Conservation (phyloP, 2,888 invertebrate genomes). For the Aricia artaxerxes region DNA sequence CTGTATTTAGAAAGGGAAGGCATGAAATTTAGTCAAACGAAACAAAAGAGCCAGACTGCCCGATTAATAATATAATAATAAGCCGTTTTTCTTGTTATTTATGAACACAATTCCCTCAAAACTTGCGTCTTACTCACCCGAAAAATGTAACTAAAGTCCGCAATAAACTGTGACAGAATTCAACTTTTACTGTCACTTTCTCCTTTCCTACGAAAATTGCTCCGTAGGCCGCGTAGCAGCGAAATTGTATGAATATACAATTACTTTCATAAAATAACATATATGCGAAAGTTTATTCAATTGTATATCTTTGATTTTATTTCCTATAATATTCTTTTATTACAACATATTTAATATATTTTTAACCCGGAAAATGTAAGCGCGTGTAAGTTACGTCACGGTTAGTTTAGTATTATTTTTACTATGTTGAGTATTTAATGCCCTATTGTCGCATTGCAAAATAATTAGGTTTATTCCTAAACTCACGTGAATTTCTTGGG, state of each 20-base stretch:
- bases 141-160: not conserved
- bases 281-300: not conserved
- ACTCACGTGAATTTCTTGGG: too few species aligned
- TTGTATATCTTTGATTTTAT: not conserved
- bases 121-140: not conserved
- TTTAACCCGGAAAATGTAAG: not conserved
- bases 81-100: not conserved
- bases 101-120: not conserved
- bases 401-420: not conserved
- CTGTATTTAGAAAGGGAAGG: too few species aligned
- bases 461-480: not conserved
- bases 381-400: not conserved
- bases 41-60: not conserved
- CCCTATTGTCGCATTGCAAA: not conserved
- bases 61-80: too few species aligned
- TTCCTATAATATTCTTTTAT: not conserved
- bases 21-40: not conserved
- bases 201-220: not conserved
- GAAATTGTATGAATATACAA: constrained; percentile 5
- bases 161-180: not conserved
- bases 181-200: constrained; percentile 7
- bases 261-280: not conserved
- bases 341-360: not conserved
- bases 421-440: not conserved
- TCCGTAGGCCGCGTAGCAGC: not conserved